Percentiles rank a stretch among this genome's conserved stretches.
These are phyloP conservation scores for Girardinichthys multiradiatus DNA, from an alignment of 2,113 vertebrate species.

Conservation along the genomic window DNA sequence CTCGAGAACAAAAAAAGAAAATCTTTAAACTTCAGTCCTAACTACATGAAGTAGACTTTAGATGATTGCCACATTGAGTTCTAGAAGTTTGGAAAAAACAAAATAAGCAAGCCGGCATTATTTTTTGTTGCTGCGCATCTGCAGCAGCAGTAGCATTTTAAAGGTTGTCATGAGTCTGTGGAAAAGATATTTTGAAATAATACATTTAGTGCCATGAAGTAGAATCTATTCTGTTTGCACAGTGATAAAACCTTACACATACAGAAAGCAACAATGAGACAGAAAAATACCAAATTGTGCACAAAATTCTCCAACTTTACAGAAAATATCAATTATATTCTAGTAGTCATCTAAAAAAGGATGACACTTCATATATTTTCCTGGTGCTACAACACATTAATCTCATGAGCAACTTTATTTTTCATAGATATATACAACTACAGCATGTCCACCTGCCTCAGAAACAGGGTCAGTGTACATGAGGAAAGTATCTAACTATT, in stretches of 20 bases:
- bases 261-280: constrained; percentile 22
- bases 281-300: constrained; percentile 38
- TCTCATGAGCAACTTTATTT: constrained; percentile 51
- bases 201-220: neutral
- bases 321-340: constrained; percentile 17
- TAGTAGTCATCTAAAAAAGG: constrained; percentile 9
- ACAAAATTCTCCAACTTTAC: constrained; percentile 28
- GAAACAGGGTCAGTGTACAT: constrained; percentile 35
- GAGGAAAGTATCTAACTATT: constrained; percentile 40
- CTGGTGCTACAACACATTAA: constrained; percentile 35
- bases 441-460: constrained; percentile 37
- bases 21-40: neutral
- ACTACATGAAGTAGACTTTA: neutral
- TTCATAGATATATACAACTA: constrained; percentile 46
- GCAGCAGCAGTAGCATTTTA: neutral
- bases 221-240: constrained; percentile 28
- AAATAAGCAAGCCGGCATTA: neutral
- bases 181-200: too few relatives aligned
- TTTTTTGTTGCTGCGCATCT: neutral
- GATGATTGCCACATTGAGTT: neutral
- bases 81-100: neutral
- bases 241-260: constrained; percentile 36
- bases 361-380: constrained; percentile 5
- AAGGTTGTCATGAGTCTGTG: neutral
- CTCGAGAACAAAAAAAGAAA: neutral